These are phyloP conservation scores for Papilio polytes DNA, from an alignment of 1,140 invertebrate genomes.

Conservation along the genomic window DNA sequence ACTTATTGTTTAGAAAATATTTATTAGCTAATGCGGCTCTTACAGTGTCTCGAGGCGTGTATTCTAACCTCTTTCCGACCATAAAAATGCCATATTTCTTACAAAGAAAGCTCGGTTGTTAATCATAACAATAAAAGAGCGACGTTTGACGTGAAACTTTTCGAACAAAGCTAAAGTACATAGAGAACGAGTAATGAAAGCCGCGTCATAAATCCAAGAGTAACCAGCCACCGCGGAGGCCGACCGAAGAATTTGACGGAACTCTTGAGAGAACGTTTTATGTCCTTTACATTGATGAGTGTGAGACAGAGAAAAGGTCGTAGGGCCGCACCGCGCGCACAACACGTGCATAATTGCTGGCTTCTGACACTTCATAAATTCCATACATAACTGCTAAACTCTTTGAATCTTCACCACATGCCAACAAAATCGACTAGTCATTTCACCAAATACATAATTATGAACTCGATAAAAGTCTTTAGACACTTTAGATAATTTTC, in stretches of 20 bases:
- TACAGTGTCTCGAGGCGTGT: conserved; percentile 21
- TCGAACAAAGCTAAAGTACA: conserved; percentile 53
- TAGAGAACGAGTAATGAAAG: conserved; percentile 63
- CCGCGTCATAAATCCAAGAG: conserved; percentile 61
- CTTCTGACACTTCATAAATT: conserved; percentile 52
- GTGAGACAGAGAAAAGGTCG: conserved; percentile 53
- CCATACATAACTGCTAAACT: conserved; percentile 45
- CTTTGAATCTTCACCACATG: background rate
- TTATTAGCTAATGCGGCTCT: conserved; percentile 36
- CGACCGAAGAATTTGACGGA: conserved; percentile 59
- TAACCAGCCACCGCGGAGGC: conserved; percentile 53
- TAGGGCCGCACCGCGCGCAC: conserved; percentile 40
- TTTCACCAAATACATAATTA: background rate
- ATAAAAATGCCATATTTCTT: conserved; percentile 45
- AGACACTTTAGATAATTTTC: background rate
- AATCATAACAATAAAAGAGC: conserved; percentile 53
- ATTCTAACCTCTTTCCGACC: conserved; percentile 26
- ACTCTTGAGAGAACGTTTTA: conserved; percentile 64
- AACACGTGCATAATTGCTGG: conserved; percentile 43
- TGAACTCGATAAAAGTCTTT: background rate
- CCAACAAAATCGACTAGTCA: background rate
- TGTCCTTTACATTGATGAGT: conserved; percentile 73
- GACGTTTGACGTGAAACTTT: conserved; percentile 47
- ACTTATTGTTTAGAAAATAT: conserved; percentile 38
- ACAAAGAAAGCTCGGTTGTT: conserved; percentile 44